phyloP scores from a whole-genome alignment of 1,140 invertebrate species.

The Solen grandis region DNA sequence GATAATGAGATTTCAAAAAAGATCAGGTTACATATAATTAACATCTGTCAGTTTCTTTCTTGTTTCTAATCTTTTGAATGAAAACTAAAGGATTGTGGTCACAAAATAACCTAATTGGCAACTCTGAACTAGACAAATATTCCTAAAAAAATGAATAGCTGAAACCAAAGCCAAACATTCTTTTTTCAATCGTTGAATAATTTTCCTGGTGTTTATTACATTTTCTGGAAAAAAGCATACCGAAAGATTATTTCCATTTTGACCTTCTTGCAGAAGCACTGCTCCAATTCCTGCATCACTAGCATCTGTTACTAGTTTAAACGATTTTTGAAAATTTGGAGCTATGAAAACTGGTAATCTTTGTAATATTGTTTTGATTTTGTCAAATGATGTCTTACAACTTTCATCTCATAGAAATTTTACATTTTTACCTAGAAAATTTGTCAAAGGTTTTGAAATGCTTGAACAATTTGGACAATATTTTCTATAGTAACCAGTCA shows the following conservation, averaged over 20 bases:
- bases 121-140: slow-evolving; percentile 15
- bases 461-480: no score
- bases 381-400: slow-evolving; percentile 72
- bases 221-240: no score
- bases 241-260: slow-evolving; percentile 47
- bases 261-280: slow-evolving; percentile 57
- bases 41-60: no score
- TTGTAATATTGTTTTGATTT: slow-evolving; percentile 67
- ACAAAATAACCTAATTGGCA: slow-evolving; percentile 39
- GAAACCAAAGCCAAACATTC: slow-evolving; percentile 33
- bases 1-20: no score
- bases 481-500: no score
- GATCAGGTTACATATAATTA: no score
- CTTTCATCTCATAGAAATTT: slow-evolving; percentile 71
- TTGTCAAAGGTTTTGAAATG: no score
- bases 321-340: slow-evolving; percentile 76
- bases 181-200: slow-evolving; percentile 53
- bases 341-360: slow-evolving; percentile 62
- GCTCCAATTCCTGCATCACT: slow-evolving; percentile 42
- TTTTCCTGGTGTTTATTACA: slow-evolving; percentile 50
- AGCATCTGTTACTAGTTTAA: slow-evolving; percentile 60
- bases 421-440: no score
- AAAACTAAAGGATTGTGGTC: slow-evolving; percentile 42
- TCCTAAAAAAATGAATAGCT: slow-evolving; percentile 50
- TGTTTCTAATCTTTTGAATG: no score